Base-by-base conservation (phyloP, 92 coral and sea anemone genomes). In the Palythoa grandiflora region DNA sequence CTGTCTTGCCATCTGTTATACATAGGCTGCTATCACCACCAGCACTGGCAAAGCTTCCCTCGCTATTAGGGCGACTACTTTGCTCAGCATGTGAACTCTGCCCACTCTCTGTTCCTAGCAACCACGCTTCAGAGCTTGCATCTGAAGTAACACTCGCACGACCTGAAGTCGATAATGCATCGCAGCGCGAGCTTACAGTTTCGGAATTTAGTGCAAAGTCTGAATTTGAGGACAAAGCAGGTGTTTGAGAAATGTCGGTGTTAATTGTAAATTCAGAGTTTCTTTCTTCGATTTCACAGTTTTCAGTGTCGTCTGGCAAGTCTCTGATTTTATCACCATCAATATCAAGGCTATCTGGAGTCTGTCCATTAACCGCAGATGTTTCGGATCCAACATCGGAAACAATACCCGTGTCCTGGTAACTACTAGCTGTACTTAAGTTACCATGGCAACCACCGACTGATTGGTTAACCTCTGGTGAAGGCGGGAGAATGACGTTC, bases 401-500 rank as follows among this genome's bases (percentile, higher is more conserved):
- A 51, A 90, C 96, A 40, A 91, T 84, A 12, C 94, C 97, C 13
- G 93, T 90, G 87, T 94, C 98, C 1, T 83, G 88, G 55, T 89
- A 93, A 50, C 96, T 96, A 81, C 98, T 92, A 8, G 89, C 86
- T 63, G 93, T 93, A 59, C 98, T 93, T 20, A 91, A 55, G 71
- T 92, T 91, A 52, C 94, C 76, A 65, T 91, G 91, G 19, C 79
- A 65, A 79, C 17, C 91, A 63, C 73, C 75, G 28, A 21, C 85
- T 8, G 68, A 51, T 38, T 95, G 79, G 11, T 83, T 90, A 48
- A 73, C 83, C 55, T 93, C 98, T 16, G 94, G 96, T 16, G 94
- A 89, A 13, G 99, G 98, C 2, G 98, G 98, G 16, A 95, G 94
- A 21, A 95, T 88, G 44, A 97, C 55, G 76, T 87, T 92, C 13